Evolutionary conservation across 2,888 invertebrate species (phyloP).

Genomic region (Copidosoma aretas): DNA sequence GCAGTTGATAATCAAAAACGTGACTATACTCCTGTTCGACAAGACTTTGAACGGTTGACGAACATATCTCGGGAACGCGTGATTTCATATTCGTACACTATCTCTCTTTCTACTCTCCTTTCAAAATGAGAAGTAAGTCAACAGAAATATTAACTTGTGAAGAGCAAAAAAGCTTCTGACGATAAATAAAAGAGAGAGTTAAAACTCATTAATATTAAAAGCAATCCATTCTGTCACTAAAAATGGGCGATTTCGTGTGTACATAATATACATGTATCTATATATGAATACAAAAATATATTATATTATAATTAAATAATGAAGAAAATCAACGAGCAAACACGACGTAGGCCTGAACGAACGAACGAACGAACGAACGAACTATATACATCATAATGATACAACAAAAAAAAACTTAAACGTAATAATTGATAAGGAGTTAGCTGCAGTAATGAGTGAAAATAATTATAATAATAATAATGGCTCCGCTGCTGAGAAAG

Average conservation of each 20-base stretch:
- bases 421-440: not conserved
- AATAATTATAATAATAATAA: conserved; percentile 9
- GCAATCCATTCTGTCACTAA: conserved; percentile 5
- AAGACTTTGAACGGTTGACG: conserved; percentile 39
- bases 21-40: conserved; percentile 47
- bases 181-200: not conserved
- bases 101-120: conserved; percentile 10
- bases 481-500: conserved; percentile 32
- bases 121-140: not conserved
- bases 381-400: conserved; percentile 12
- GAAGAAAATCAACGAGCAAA: conserved; percentile 6
- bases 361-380: no score
- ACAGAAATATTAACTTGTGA: not conserved
- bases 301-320: not conserved
- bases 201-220: not conserved
- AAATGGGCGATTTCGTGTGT: conserved; percentile 9
- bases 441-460: conserved; percentile 6
- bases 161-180: not conserved
- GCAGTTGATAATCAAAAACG: conserved; percentile 48
- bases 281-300: not conserved
- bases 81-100: conserved; percentile 37
- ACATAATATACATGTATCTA: no score
- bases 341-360: conserved; percentile 28
- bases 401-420: not conserved
- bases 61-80: conserved; percentile 43